Conservation (phyloP, 2,888 invertebrate genomes). For the Sminthurides aquaticus region DNA sequence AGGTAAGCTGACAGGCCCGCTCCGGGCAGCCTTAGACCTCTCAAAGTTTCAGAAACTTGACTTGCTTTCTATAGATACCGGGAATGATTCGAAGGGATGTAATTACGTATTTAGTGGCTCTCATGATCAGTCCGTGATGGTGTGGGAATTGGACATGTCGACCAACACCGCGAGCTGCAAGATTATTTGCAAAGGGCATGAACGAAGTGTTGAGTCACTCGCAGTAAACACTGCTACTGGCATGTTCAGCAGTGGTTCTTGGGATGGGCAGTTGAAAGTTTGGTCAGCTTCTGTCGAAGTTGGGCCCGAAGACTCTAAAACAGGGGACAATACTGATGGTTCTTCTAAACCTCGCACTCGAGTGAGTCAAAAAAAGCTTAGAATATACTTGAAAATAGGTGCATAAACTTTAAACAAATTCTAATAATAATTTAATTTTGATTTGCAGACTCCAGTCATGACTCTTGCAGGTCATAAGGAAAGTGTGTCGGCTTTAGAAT, state of each 20-base stretch:
- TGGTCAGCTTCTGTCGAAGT: constrained; percentile 58
- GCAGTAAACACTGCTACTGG: constrained; percentile 61
- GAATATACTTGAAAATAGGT: neutral
- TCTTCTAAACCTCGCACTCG: constrained; percentile 14
- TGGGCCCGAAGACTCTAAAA: constrained; percentile 41
- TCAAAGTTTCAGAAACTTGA: too few relatives aligned
- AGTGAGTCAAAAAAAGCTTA: too few relatives aligned
- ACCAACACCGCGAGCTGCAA: constrained; percentile 69
- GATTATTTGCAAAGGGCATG: constrained; percentile 80
- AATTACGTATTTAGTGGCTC: constrained; percentile 59
- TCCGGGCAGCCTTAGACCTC: too few relatives aligned
- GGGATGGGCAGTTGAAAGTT: constrained; percentile 85
- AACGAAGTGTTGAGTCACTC: constrained; percentile 82
- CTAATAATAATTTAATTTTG: neutral
- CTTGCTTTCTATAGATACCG: too few relatives aligned
- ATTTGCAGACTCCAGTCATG: constrained; percentile 64
- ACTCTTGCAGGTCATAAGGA: constrained; percentile 90
- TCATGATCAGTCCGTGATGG: constrained; percentile 81
- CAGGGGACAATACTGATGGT: neutral
- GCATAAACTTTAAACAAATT: neutral
- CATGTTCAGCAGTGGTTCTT: constrained; percentile 75
- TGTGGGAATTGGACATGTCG: constrained; percentile 78
- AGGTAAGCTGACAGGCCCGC: too few relatives aligned
- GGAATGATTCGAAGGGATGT: too few relatives aligned
- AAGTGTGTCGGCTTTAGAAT: constrained; percentile 73